Percentiles rank a stretch among this genome's conserved stretches.
Conservation (phyloP, 2,113 vertebrate genomes). For the Galbula dea region DNA sequence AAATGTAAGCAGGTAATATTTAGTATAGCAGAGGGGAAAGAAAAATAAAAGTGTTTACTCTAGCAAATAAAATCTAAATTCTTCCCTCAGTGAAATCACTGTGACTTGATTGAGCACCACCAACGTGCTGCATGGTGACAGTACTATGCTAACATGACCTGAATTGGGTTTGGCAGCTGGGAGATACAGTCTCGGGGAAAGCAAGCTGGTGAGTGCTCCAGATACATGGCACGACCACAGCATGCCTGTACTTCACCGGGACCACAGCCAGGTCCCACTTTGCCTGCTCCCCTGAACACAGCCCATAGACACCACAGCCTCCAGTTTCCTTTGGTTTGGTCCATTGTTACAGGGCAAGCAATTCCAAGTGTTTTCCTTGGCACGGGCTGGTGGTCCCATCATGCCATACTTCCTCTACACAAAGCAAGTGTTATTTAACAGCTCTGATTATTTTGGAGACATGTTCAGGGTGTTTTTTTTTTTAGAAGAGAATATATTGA, state of each 20-base stretch:
- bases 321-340: slow-evolving; percentile 31
- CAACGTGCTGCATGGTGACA: neutral
- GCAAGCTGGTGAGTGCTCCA: rapidly evolving
- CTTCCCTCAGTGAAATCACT: neutral
- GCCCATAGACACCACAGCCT: neutral
- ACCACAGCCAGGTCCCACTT: rapidly evolving
- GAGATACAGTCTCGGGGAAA: neutral
- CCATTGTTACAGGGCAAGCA: slow-evolving; percentile 38
- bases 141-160: neutral
- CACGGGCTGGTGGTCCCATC: neutral
- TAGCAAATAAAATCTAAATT: neutral
- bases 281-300: neutral
- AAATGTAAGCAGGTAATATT: neutral
- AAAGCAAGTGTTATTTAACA: slow-evolving; percentile 61
- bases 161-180: neutral
- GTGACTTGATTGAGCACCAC: neutral
- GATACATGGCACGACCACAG: rapidly evolving
- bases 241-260: rapidly evolving
- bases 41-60: neutral
- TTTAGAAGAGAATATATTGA: slow-evolving; percentile 44
- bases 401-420: slow-evolving; percentile 59
- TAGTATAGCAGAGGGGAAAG: neutral
- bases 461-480: slow-evolving; percentile 31
- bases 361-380: slow-evolving; percentile 71
- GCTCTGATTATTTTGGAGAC: slow-evolving; percentile 71